Conservation (phyloP, 2,888 invertebrate species). For the Thumatha senex region DNA sequence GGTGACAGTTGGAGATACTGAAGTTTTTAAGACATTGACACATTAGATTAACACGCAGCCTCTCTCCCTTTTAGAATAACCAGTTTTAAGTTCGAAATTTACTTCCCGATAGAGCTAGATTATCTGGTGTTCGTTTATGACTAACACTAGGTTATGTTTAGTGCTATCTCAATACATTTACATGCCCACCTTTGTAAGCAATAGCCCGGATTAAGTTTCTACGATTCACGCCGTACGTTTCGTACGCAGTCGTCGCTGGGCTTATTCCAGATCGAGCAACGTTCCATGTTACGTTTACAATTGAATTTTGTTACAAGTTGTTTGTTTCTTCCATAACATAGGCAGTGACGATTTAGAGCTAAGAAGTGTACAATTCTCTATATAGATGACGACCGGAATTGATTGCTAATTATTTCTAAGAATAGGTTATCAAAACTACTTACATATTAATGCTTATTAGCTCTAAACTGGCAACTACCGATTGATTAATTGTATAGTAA, state of each 20-base stretch:
- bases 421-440: conserved; percentile 20
- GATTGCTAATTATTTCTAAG: conserved; percentile 43
- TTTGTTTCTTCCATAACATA: conserved; percentile 69
- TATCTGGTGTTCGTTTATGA: neutral
- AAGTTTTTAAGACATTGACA: conserved; percentile 74
- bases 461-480: conserved; percentile 61
- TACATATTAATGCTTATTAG: conserved; percentile 39
- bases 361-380: conserved; percentile 43
- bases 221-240: conserved; percentile 58
- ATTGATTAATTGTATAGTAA: conserved; percentile 77
- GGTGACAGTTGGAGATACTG: conserved; percentile 66
- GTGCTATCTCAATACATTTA: conserved; percentile 37
- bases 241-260: conserved; percentile 79
- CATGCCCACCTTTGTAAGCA: conserved; percentile 59
- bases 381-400: conserved; percentile 62
- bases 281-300: conserved; percentile 76
- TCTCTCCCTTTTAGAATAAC: conserved; percentile 57
- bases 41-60: conserved; percentile 67
- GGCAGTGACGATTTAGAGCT: conserved; percentile 65
- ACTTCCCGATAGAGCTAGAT: conserved; percentile 39
- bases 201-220: conserved; percentile 77
- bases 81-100: conserved; percentile 66
- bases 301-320: conserved; percentile 75
- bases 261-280: conserved; percentile 75
- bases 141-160: conserved; percentile 3